Conservation (phyloP, 2,888 invertebrate genomes). For the Hydraecia micacea region DNA sequence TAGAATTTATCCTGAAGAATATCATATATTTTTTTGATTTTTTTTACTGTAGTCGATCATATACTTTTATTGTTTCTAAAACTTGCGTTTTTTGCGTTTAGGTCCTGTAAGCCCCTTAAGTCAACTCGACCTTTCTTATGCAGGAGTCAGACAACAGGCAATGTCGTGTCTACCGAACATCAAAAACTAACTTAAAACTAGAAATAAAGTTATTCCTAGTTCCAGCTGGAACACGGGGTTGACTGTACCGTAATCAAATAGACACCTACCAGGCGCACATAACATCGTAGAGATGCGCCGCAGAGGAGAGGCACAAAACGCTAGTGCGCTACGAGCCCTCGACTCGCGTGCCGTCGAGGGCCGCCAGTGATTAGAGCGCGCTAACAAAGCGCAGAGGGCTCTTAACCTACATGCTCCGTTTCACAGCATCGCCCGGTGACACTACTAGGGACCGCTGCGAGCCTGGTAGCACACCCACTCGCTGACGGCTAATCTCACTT, state of each 20-base stretch:
- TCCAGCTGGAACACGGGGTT: constrained; percentile 6
- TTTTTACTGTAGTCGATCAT: too few relatives aligned
- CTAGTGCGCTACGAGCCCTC: constrained; percentile 86
- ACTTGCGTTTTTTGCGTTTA: too few relatives aligned
- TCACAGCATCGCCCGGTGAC: constrained; percentile 84
- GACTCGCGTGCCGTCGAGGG: constrained; percentile 84
- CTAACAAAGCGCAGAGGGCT: constrained; percentile 88
- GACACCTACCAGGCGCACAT: constrained; percentile 76
- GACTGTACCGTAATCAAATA: constrained; percentile 56
- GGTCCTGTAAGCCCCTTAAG: too few relatives aligned
- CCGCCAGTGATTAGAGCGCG: constrained; percentile 89
- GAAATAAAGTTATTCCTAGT: constrained; percentile 11
- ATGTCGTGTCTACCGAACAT: neutral
- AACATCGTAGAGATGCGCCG: constrained; percentile 76
- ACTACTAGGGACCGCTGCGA: constrained; percentile 81
- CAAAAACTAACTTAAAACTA: neutral
- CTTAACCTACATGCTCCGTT: constrained; percentile 90
- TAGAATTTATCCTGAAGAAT: too few relatives aligned
- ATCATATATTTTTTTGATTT: too few relatives aligned
- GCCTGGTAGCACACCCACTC: constrained; percentile 78
- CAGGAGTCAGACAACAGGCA: neutral
- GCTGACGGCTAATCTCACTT: constrained; percentile 80
- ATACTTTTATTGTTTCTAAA: too few relatives aligned
- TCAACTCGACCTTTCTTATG: neutral
- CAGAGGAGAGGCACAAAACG: constrained; percentile 86